Percentiles rank a stretch among this genome's conserved stretches.
Conservation (phyloP, 2,797 vertebrate species). For the Rhodeus uyekii region DNA sequence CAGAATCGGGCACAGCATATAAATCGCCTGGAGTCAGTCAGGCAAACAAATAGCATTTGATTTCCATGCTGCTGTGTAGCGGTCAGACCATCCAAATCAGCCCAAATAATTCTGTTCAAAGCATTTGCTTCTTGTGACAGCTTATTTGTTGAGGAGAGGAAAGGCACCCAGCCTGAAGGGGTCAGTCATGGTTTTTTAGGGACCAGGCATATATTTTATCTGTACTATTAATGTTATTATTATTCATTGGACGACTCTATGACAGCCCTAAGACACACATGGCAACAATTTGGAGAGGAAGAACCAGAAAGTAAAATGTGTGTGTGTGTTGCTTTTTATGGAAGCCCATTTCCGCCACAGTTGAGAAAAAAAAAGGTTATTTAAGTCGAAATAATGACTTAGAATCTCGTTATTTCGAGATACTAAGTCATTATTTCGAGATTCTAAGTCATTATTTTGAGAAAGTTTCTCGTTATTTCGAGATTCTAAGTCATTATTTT, state of each 20-base stretch:
- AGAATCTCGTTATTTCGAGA: no score
- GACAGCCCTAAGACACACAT: background rate
- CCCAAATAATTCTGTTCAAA: slow-evolving; percentile 64
- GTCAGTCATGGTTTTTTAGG: slow-evolving; percentile 48
- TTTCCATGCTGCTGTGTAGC: slow-evolving; percentile 48
- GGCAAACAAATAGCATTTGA: slow-evolving; percentile 52
- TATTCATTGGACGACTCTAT: background rate
- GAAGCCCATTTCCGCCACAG: no score
- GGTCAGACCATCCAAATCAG: slow-evolving; percentile 48
- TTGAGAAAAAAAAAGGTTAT: no score
- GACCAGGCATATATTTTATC: background rate
- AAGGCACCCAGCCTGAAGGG: slow-evolving; percentile 52
- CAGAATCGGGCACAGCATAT: slow-evolving; percentile 49
- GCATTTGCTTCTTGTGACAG: slow-evolving; percentile 57
- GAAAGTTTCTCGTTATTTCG: no score
- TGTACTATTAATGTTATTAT: no score
- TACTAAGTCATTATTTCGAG: no score
- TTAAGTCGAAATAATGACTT: no score
- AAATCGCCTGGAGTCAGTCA: slow-evolving; percentile 51
- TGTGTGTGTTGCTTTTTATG: slow-evolving; percentile 28
- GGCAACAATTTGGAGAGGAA: background rate
- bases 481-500: no score
- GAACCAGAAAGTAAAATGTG: background rate
- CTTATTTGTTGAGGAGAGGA: slow-evolving; percentile 61
- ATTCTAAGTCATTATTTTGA: no score